phyloP scores from a whole-genome alignment of 2,113 vertebrate species.

The Malurus elegans region DNA sequence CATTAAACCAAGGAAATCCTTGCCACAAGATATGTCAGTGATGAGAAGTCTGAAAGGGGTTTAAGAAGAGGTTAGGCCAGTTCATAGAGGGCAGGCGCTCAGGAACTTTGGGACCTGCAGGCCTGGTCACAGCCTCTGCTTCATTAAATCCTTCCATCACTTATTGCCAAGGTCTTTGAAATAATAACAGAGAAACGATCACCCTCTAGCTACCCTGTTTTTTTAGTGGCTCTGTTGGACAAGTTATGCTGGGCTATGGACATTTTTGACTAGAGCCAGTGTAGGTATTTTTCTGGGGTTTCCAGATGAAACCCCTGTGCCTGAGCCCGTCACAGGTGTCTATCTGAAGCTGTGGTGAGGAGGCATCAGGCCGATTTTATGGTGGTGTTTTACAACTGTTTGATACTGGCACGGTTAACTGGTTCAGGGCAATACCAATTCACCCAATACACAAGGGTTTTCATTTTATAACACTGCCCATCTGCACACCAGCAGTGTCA shows the following conservation, averaged over 20 bases:
- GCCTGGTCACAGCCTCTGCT: neutral
- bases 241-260: neutral
- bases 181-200: neutral
- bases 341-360: neutral
- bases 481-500: neutral
- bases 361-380: neutral
- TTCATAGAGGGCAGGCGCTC: neutral
- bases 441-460: neutral
- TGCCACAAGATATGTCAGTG: fast-evolving
- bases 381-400: neutral
- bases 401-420: neutral
- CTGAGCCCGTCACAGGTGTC: neutral
- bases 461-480: neutral
- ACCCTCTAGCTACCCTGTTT: neutral
- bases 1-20: neutral
- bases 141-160: neutral
- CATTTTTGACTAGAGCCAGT: neutral
- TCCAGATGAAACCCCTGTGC: neutral
- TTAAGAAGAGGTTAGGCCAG: neutral
- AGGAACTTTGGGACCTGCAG: fast-evolving
- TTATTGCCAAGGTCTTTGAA: neutral
- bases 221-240: neutral
- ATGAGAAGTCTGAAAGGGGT: neutral
- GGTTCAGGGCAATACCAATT: neutral
- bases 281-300: neutral